Evolutionary conservation across 2,113 vertebrate species (phyloP), one percentile per base, ranked within the genome.

Genomic region (Eretmochelys imbricata): DNA sequence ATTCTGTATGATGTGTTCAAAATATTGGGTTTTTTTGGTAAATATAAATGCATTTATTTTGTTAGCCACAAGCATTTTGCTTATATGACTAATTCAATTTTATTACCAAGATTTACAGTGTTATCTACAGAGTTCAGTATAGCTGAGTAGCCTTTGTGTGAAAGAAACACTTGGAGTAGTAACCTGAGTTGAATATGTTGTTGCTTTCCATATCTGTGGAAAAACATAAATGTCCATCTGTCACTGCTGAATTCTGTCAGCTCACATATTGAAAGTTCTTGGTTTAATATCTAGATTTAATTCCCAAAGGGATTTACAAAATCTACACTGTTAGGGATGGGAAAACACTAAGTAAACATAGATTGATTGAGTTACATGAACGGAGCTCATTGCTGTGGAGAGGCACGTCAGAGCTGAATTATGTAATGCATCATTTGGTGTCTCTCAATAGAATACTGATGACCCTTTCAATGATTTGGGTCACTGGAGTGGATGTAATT

Each of bases 221-320:
- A 93, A 22, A 46, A 69, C 16, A 65, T 65, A 75, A 46, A 25
- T 95, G 57, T 88, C 82, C 24, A 1, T 83, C 27, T 57, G 55
- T 88, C 93, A 54, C 86, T 87, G 87, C 76, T 76, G 72, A 82
- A 53, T 94, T 65, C 53, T 91, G 16, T 81, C 72, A 90, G 84
- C 48, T 94, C 93, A 27, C 8, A 0, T 86, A n/a, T 82, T 24
- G 2, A 84, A 29, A 84, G 11, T 88, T 96, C 81, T 94, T n/a
- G 16, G 48, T 95, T 97, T 97, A 76, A 91, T 82, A 51, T 29
- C 1, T 54, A 76, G 88, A 42, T 93, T 94, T 93, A 82, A 85
- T 93, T 97, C 97, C 96, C 75, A 78, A 78, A 92, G 31, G 14
- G 59, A 87, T 96, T 95, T 94, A 92, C 88, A 94, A 91, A 91